phyloP scores from a whole-genome alignment of 1,140 invertebrate species.

The Myzus persicae region DNA sequence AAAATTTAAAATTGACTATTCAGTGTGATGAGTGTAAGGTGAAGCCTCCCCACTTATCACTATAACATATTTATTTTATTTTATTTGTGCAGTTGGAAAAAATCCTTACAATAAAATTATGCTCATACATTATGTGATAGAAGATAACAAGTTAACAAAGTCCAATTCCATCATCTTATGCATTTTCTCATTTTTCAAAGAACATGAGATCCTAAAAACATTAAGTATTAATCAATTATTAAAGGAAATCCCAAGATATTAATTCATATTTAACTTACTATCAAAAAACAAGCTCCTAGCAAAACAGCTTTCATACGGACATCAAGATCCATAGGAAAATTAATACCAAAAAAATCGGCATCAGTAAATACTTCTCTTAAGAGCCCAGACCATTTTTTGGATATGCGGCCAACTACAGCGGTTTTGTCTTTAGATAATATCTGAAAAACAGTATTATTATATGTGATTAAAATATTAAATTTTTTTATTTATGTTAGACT shows the following conservation, averaged over 20 bases:
- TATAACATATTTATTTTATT: too few relatives aligned
- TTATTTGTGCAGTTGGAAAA: too few relatives aligned
- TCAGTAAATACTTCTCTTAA: conserved; percentile 77
- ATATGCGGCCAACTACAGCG: conserved; percentile 76
- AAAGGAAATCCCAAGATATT: not conserved
- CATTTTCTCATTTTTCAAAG: conserved; percentile 43
- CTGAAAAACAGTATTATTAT: conserved; percentile 65
- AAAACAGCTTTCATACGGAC: conserved; percentile 83
- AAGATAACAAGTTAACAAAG: conserved; percentile 44
- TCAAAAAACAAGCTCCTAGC: conserved; percentile 77
- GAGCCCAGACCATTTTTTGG: conserved; percentile 79
- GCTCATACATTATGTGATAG: not conserved
- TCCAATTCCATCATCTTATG: conserved; percentile 31
- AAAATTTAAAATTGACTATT: too few relatives aligned
- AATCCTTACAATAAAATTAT: too few relatives aligned
- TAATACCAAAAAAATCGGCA: conserved; percentile 80
- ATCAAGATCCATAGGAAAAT: conserved; percentile 81
- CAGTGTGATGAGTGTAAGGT: too few relatives aligned
- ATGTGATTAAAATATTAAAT: not conserved
- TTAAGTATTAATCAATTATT: not conserved
- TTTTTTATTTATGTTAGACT: too few relatives aligned
- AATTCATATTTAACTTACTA: conserved; percentile 68
- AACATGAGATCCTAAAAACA: conserved; percentile 47
- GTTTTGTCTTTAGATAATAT: conserved; percentile 73
- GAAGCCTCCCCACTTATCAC: too few relatives aligned